Evolutionary conservation across 2,797 vertebrate species (phyloP).

Genomic region (Oreonectes daqikongensis): DNA sequence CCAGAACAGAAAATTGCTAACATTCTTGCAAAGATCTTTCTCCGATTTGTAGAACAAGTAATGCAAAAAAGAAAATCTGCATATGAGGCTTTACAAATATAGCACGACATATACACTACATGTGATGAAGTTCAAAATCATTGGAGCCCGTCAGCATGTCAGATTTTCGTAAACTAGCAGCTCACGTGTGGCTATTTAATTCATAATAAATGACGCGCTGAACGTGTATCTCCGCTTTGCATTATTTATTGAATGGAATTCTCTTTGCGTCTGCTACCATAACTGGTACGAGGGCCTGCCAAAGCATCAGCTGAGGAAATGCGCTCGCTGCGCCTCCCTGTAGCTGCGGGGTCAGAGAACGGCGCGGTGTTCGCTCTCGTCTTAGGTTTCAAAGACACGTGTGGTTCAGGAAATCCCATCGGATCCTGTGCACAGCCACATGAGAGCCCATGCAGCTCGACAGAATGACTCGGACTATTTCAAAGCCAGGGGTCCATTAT

Average conservation of each 20-base stretch:
- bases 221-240: conserved; percentile 49
- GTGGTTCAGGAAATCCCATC: conserved; percentile 52
- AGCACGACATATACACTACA: not conserved
- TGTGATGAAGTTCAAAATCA: conserved; percentile 27
- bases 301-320: conserved; percentile 4
- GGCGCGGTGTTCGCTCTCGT: not conserved
- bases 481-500: conserved; percentile 33
- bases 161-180: conserved; percentile 18
- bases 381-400: conserved; percentile 52
- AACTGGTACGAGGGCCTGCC: conserved; percentile 32
- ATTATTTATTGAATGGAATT: conserved; percentile 58
- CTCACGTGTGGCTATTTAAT: conserved; percentile 53
- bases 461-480: conserved; percentile 37
- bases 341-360: conserved; percentile 37
- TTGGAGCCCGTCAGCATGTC: not conserved
- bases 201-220: conserved; percentile 59
- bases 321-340: conserved; percentile 20
- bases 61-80: too few species aligned
- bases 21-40: too few species aligned
- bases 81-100: not conserved
- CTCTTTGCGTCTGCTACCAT: conserved; percentile 54
- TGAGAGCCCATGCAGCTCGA: conserved; percentile 50
- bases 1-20: too few species aligned
- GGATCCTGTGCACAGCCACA: conserved; percentile 33
- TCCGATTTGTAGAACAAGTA: too few species aligned